phyloP scores from a whole-genome alignment of 2,797 vertebrate species.

The Zalophus californianus region DNA sequence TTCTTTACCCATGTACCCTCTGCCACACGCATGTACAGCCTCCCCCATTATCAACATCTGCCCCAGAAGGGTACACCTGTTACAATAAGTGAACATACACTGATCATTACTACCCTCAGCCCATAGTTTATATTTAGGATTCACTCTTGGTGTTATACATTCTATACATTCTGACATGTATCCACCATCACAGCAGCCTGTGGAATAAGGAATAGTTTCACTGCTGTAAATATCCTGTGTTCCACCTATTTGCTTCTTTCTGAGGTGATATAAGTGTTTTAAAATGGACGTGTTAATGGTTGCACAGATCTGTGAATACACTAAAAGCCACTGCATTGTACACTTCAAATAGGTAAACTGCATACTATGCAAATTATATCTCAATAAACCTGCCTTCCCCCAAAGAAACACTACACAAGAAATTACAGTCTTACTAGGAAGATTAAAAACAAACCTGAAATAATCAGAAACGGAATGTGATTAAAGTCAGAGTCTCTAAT shows the following conservation, averaged over 20 bases:
- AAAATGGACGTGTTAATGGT: not conserved
- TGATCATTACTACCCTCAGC: not conserved
- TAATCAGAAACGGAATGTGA: slow-evolving; percentile 39
- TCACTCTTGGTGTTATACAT: not conserved
- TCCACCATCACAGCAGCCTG: not conserved
- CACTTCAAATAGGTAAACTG: not conserved
- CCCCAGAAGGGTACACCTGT: not conserved
- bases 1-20: not conserved
- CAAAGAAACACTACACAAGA: not conserved
- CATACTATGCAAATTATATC: not conserved
- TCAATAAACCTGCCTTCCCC: not conserved
- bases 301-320: not conserved
- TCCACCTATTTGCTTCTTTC: not conserved
- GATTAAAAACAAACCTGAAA: slow-evolving; percentile 24
- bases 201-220: not conserved
- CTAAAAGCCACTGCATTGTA: not conserved
- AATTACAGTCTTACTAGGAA: not conserved
- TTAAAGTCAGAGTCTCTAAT: not conserved
- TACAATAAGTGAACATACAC: not conserved
- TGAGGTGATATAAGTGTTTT: not conserved
- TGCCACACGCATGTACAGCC: not conserved
- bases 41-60: not conserved
- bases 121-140: not conserved
- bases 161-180: not conserved
- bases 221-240: not conserved